phyloP scores from a whole-genome alignment of 2,888 invertebrate genomes.

The Oscheius sp. region DNA sequence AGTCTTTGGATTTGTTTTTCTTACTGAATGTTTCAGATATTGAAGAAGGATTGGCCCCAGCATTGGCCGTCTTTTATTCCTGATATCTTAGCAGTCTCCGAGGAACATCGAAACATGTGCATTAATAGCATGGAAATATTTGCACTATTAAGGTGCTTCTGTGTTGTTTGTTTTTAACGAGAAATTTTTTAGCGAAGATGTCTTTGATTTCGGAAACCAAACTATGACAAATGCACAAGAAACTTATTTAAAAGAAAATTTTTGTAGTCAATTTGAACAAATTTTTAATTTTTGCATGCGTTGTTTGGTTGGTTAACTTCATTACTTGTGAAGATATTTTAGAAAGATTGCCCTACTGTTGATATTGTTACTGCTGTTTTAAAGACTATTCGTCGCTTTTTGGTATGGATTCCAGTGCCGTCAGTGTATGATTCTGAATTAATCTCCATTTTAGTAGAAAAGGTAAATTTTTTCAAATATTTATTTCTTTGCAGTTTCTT shows the following conservation, averaged over 20 bases:
- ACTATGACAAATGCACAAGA: constrained; percentile 98
- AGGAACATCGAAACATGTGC: constrained; percentile 97
- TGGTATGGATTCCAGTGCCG: constrained; percentile 99
- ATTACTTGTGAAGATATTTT: constrained; percentile 8
- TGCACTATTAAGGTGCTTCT: constrained; percentile 81
- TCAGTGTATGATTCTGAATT: constrained; percentile 99
- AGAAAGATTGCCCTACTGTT: constrained; percentile 95
- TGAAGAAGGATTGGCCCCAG: constrained; percentile 99
- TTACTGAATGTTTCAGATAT: constrained; percentile 76
- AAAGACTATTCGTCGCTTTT: constrained; percentile 91
- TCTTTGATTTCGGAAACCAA: constrained; percentile 98
- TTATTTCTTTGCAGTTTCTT: constrained; percentile 79
- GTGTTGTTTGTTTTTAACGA: neutral
- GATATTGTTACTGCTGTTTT: constrained; percentile 93
- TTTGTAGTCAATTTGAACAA: constrained; percentile 98
- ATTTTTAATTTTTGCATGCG: constrained; percentile 97
- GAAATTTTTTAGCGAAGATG: constrained; percentile 86
- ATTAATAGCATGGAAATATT: constrained; percentile 99
- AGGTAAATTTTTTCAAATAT: constrained; percentile 56
- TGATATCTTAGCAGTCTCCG: constrained; percentile 98
- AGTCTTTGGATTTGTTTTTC: neutral
- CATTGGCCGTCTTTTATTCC: constrained; percentile 99
- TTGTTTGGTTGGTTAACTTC: constrained; percentile 78
- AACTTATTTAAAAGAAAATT: constrained; percentile 96
- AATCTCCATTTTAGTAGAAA: constrained; percentile 88